Evolutionary conservation across 2,113 vertebrate species (phyloP), one percentile per base, ranked within the genome.

Genomic region (Tringa solitaria): DNA sequence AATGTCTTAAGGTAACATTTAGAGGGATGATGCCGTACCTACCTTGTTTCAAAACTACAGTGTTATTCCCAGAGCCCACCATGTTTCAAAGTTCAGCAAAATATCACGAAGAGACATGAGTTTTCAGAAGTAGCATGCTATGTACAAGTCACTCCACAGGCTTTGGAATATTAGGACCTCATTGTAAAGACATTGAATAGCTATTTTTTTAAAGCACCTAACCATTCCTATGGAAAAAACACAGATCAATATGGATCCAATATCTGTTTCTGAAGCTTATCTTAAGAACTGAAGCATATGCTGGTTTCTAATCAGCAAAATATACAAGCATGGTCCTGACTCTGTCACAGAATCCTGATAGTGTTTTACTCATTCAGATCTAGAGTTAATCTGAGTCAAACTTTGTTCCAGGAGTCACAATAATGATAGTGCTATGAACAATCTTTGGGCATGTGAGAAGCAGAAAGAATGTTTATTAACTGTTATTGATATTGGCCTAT

Each of bases 21-120:
- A 45, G 35, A 37, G 20, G 54, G 61, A 69, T 69, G 39, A n/a
- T 53, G 5, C 2, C 0, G 0, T 15, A 53, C 26, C 12, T 7
- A n/a, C 8, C 26, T 35, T 60, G 24, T 67, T 59, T n/a, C 39
- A 41, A 20, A 72, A 14, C 24, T 24, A 59, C 19, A n/a, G 28
- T 32, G 22, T 35, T 73, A 60, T 33, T 67, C 39, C 45, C 65
- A 88, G 65, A 60, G 17, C 12, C 30, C 3, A 20, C 26, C 14
- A 24, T 9, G 8, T 75, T 87, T 41, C 33, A 56, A 54, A 13
- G 8, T 60, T 72, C 21, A 77, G 45, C 24, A 72, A 77, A 53
- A 41, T n/a, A 59, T 13, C 37, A n/a, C 33, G 16, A 11, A 72
- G 28, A 51, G 28, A n/a, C 3, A 0, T 8, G 43, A 72, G 45